Conservation (phyloP, 2,888 invertebrate species). For the Coronaproctus castanopsis region DNA sequence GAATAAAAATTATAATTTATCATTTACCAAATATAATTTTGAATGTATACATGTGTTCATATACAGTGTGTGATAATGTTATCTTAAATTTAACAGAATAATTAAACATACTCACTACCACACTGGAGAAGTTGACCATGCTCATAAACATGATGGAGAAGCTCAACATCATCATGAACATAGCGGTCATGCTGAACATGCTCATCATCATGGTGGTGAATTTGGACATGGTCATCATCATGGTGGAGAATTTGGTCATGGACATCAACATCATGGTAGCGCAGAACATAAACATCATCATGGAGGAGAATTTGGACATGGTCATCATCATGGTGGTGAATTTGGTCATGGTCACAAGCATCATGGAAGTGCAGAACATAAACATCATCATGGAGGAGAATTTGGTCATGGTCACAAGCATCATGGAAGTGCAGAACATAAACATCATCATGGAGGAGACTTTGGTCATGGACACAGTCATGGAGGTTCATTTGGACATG, state of each 20-base stretch:
- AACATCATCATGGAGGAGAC: conserved; percentile 20
- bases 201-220: conserved; percentile 20
- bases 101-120: conserved; percentile 20
- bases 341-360: conserved; percentile 21
- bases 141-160: conserved; percentile 19
- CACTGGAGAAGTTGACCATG: conserved; percentile 18
- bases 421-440: conserved; percentile 19
- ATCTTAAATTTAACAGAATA: too few species aligned
- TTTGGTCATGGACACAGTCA: conserved; percentile 25
- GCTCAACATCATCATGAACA: conserved; percentile 21
- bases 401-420: conserved; percentile 21
- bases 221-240: conserved; percentile 21
- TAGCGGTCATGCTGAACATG: conserved; percentile 21
- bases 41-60: too few species aligned
- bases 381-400: conserved; percentile 20
- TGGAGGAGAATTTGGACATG: conserved; percentile 12
- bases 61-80: too few species aligned
- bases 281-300: conserved; percentile 21
- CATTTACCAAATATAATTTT: too few species aligned
- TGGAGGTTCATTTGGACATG: conserved; percentile 43
- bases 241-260: conserved; percentile 19
- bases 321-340: conserved; percentile 17
- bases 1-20: too few species aligned
- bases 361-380: conserved; percentile 20
- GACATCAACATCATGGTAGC: conserved; percentile 19